Evolutionary conservation across 2,113 vertebrate species (phyloP).

Genomic region (Balaenoptera acutorostrata): DNA sequence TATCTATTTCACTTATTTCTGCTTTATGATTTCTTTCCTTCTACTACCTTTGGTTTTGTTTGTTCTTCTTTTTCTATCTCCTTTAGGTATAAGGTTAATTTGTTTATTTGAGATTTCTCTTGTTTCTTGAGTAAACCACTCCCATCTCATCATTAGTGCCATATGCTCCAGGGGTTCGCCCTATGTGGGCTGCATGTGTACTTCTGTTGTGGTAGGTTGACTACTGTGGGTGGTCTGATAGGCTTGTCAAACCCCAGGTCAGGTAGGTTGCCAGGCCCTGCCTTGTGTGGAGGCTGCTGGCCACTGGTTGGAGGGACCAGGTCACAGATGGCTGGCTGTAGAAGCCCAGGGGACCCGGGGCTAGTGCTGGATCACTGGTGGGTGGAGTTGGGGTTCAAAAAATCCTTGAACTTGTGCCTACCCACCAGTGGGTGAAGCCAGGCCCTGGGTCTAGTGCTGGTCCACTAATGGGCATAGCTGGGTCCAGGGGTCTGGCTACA

Average conservation of each 20-base stretch:
- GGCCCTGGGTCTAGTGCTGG: neutral
- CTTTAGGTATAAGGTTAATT: too few species aligned
- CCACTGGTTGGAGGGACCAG: neutral
- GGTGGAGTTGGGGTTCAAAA: neutral
- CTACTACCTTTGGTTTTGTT: too few species aligned
- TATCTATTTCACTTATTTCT: too few species aligned
- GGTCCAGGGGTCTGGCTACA: neutral
- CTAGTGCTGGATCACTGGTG: neutral
- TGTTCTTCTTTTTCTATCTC: too few species aligned
- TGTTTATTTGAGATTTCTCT: too few species aligned
- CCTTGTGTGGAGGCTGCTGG: neutral
- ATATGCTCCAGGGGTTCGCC: fast-evolving
- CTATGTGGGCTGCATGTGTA: neutral
- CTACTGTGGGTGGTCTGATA: neutral
- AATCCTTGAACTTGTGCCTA: neutral
- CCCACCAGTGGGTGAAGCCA: neutral
- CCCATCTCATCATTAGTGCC: neutral
- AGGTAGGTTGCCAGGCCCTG: neutral
- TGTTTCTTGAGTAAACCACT: neutral
- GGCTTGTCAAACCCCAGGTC: neutral
- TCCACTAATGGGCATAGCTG: neutral
- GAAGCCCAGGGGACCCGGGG: neutral
- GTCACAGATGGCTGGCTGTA: neutral
- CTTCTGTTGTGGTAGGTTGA: neutral
- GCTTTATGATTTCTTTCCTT: too few species aligned